Percentiles rank a stretch among this genome's conserved stretches.
phyloP scores from a whole-genome alignment of 64 coral and sea anemone genomes.

The Actinia equina region DNA sequence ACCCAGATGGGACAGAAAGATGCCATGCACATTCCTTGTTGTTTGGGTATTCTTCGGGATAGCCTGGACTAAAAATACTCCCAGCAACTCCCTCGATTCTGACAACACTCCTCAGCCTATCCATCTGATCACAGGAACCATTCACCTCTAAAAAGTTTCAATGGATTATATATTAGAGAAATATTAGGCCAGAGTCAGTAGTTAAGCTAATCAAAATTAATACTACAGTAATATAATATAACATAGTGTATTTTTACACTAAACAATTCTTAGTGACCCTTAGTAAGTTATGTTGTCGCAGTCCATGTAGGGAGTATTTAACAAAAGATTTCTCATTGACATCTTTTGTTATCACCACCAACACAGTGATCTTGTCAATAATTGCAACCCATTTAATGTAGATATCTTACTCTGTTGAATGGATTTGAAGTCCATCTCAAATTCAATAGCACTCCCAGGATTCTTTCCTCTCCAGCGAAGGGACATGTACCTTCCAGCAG shows the following conservation, averaged over 20 bases:
- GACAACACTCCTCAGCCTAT: not conserved
- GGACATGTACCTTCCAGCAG: constrained; percentile 15
- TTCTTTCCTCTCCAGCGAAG: constrained; percentile 25
- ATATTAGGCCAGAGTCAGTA: too few species aligned
- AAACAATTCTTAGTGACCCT: too few species aligned
- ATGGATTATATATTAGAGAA: not conserved
- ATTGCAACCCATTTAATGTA: too few species aligned
- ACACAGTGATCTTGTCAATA: too few species aligned
- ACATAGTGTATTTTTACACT: too few species aligned
- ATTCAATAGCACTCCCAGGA: not conserved
- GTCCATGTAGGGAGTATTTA: too few species aligned
- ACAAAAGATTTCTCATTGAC: too few species aligned
- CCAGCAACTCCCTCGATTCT: not conserved
- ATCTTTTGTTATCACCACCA: too few species aligned
- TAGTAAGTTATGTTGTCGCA: too few species aligned
- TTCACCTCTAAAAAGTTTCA: not conserved
- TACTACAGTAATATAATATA: too few species aligned
- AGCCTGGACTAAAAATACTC: constrained; percentile 24
- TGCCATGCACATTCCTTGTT: constrained; percentile 36
- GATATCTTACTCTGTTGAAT: constrained; percentile 5
- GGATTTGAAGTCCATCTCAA: constrained; percentile 9
- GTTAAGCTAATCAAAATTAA: too few species aligned
- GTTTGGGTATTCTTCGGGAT: constrained; percentile 46
- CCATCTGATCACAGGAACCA: constrained; percentile 16
- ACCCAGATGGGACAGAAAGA: constrained; percentile 15